A percentile compares a stretch with the other conserved stretches of the same genome.
phyloP scores from a whole-genome alignment of 2,888 invertebrate genomes.

The Coronaproctus castanopsis region DNA sequence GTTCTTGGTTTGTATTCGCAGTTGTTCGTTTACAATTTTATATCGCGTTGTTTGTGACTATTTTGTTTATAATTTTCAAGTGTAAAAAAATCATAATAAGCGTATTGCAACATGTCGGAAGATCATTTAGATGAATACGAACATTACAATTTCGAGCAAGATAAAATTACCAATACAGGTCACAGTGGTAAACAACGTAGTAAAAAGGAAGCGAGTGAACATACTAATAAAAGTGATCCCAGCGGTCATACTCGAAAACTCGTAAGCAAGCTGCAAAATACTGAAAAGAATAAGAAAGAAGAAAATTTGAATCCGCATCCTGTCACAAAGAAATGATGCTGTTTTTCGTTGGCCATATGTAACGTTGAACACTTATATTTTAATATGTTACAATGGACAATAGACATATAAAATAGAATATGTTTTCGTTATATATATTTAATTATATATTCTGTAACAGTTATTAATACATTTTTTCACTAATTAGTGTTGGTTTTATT shows the following conservation, averaged over 20 bases:
- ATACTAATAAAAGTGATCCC: slow-evolving; percentile 82
- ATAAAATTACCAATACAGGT: slow-evolving; percentile 66
- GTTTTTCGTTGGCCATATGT: too few relatives aligned
- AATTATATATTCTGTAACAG: too few relatives aligned
- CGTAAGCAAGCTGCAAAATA: slow-evolving; percentile 61
- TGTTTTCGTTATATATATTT: too few relatives aligned
- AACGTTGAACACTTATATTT: neutral
- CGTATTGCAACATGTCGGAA: slow-evolving; percentile 61
- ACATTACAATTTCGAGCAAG: slow-evolving; percentile 82
- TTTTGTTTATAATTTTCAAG: too few relatives aligned
- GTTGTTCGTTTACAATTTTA: too few relatives aligned
- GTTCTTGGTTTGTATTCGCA: too few relatives aligned
- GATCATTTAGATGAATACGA: slow-evolving; percentile 76
- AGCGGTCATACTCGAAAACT: slow-evolving; percentile 85
- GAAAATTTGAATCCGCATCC: slow-evolving; percentile 25
- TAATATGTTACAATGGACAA: neutral
- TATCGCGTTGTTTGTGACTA: too few relatives aligned
- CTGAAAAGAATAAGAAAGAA: slow-evolving; percentile 56
- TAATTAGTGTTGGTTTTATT: too few relatives aligned
- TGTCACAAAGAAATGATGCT: slow-evolving; percentile 13
- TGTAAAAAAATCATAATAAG: too few relatives aligned
- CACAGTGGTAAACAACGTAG: slow-evolving; percentile 78
- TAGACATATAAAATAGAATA: too few relatives aligned
- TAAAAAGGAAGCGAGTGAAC: slow-evolving; percentile 69
- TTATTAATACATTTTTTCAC: too few relatives aligned